Percentiles rank a stretch among this genome's conserved stretches.
These are phyloP conservation scores for Buathra laborator DNA, from an alignment of 2,888 invertebrate genomes.

Conservation along the genomic window DNA sequence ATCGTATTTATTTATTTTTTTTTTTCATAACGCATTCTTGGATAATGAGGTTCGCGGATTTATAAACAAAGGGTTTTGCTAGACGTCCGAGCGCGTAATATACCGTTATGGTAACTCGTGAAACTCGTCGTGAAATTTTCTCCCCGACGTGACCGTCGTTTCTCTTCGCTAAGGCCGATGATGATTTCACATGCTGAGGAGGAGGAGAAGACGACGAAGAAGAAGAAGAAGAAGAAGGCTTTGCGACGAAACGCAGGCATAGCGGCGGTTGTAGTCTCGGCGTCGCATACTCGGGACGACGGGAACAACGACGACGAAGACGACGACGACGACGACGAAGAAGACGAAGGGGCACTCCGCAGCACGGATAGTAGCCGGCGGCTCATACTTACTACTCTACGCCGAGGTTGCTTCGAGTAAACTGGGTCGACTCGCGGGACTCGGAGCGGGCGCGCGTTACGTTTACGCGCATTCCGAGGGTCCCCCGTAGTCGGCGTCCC, in stretches of 20 bases:
- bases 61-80: slow-evolving; percentile 26
- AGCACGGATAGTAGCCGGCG: not conserved
- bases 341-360: not conserved
- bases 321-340: not conserved
- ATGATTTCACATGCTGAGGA: slow-evolving; percentile 33
- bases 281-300: slow-evolving; percentile 14
- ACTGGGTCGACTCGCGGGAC: slow-evolving; percentile 49
- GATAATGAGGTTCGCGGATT: slow-evolving; percentile 23
- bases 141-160: slow-evolving; percentile 20
- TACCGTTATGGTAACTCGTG: slow-evolving; percentile 44
- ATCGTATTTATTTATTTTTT: not conserved
- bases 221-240: not conserved
- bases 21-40: not conserved
- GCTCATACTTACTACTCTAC: not conserved
- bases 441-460: slow-evolving; percentile 42
- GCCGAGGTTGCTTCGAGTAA: slow-evolving; percentile 13
- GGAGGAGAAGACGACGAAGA: not conserved
- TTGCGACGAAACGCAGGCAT: not conserved
- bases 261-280: slow-evolving; percentile 12
- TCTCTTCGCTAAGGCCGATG: slow-evolving; percentile 7
- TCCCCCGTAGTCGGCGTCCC: slow-evolving; percentile 13
- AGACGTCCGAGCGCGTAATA: slow-evolving; percentile 15
- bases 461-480: slow-evolving; percentile 50
- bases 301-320: not conserved
- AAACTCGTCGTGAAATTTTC: slow-evolving; percentile 28